Evolutionary conservation across 2,113 vertebrate genomes (phyloP), one percentile per base, ranked within the genome.

Genomic region (Peromyscus polionotus): DNA sequence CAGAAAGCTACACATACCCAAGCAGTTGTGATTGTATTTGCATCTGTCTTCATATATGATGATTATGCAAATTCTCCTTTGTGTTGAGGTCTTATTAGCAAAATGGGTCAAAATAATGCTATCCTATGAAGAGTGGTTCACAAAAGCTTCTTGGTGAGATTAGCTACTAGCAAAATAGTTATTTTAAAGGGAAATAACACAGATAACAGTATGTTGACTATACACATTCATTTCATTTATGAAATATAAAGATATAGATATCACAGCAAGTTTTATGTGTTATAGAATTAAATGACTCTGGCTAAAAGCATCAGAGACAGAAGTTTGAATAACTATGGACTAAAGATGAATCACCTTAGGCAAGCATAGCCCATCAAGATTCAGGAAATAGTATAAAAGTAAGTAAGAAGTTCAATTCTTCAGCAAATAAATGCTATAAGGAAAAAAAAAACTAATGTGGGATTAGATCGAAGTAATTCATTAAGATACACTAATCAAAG

Each of bases 111-210:
- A 80, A 94, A 94, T 7, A 13, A 63, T 42, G 39, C 1, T 83
- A 33, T 31, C 10, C 28, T 89, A 45, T 7, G 11, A 39, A 51
- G 68, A 72, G 67, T 87, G 77, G 14, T 72, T 24, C 45, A 36
- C 45, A 26, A 91, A 83, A 93, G 16, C 6, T 83, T 94, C 57
- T 93, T 81, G 13, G 67, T 87, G 67, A 94, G 42, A 75, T 73
- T 19, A 77, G n/a, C 22, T 94, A 76, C 84, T 67, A 10, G 72
- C 3, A 79, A 76, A 89, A 83, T 31, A 67, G 42, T 48, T 61
- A 84, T 70, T 85, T 75, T 93, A 92, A 97, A 77, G 19, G 75
- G 77, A 92, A 75, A 93, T 79, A 79, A 33, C 13, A 72, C 42
- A 61, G n/a, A 83, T 73, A 88, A 80, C 16, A 79, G 13, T 68